Evolutionary conservation across 1,140 invertebrate genomes (phyloP), one percentile per base, ranked within the genome.

Genomic region (Cherax quadricarinatus): DNA sequence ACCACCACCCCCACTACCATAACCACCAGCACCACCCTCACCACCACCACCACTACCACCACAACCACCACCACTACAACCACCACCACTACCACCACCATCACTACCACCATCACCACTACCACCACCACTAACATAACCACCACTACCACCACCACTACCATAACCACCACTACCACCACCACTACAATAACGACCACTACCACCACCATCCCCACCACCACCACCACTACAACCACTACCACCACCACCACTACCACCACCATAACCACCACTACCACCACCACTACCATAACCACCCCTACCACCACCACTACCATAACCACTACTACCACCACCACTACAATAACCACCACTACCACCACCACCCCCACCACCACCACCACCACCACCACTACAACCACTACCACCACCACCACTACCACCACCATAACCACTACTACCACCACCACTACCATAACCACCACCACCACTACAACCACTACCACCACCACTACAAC

Each of bases 31-130:
- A 79, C 75, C 14, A 79, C 75, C 14, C 18, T 0, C 49, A 24
- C 75, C 49, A 79, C 75, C 49, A 79, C 75, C 49, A 79, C 75
- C 49, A 79, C 75, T 24, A 79, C 75, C 24, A 79, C 75, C 49
- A 79, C 75, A 14, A 79, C 75, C 49, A 79, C 75, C 24, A 30
- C 21, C 10, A 79, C 6, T 30, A 75, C 6, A 4, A 75, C 6
- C 70, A 75, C 21, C n/a, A n/a, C n/a, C 6, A 9, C 73, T 7
- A 75, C 21, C 7, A 75, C 21, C 12, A 14, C 21, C 12, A 75
- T 5, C 12, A 14, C 21, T 70, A 70, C 12, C 10, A 75, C 21
- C 30, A 75, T 5, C 30, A 75, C 21, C 30, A 75, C 21, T 75
- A 75, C 21, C 30, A 75, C 21, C 10, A 75, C 21, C 30, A 75